Percentiles rank a stretch among this genome's conserved stretches.
phyloP scores from a whole-genome alignment of 2,888 invertebrate genomes.

The Drosophila heteroneura region DNA sequence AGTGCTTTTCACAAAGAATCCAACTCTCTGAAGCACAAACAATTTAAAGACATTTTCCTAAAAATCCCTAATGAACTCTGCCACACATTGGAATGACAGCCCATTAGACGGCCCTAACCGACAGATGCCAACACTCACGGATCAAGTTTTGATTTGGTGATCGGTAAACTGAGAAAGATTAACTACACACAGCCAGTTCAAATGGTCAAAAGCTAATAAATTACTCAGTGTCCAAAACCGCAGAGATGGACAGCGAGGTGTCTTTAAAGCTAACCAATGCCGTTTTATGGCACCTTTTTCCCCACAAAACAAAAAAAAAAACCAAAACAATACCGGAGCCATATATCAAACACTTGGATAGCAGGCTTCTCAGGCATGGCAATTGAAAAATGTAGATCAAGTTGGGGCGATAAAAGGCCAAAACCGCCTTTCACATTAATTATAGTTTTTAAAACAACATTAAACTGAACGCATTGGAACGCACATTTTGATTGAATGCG shows the following conservation, averaged over 20 bases:
- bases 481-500: slow-evolving; percentile 76
- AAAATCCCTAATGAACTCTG: slow-evolving; percentile 47
- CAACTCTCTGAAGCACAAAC: slow-evolving; percentile 40
- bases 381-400: slow-evolving; percentile 75
- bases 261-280: slow-evolving; percentile 44
- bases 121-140: slow-evolving; percentile 67
- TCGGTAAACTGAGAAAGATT: slow-evolving; percentile 75
- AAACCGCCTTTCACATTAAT: slow-evolving; percentile 73
- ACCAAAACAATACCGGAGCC: slow-evolving; percentile 16
- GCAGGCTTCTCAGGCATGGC: slow-evolving; percentile 28
- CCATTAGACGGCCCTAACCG: slow-evolving; percentile 30
- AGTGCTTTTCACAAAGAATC: slow-evolving; percentile 12
- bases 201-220: slow-evolving; percentile 74
- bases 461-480: slow-evolving; percentile 48
- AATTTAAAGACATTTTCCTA: slow-evolving; percentile 43
- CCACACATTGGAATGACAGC: slow-evolving; percentile 48
- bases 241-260: slow-evolving; percentile 21
- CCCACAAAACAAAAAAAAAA: slow-evolving; percentile 5
- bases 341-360: slow-evolving; percentile 42
- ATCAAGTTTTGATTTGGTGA: slow-evolving; percentile 61
- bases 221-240: slow-evolving; percentile 39
- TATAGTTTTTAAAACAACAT: slow-evolving; percentile 75
- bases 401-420: slow-evolving; percentile 69
- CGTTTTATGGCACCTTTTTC: slow-evolving; percentile 66
- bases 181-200: slow-evolving; percentile 49